Base-by-base conservation (phyloP, 2,888 invertebrate species). In the Drosophila pseudotakahashii region DNA sequence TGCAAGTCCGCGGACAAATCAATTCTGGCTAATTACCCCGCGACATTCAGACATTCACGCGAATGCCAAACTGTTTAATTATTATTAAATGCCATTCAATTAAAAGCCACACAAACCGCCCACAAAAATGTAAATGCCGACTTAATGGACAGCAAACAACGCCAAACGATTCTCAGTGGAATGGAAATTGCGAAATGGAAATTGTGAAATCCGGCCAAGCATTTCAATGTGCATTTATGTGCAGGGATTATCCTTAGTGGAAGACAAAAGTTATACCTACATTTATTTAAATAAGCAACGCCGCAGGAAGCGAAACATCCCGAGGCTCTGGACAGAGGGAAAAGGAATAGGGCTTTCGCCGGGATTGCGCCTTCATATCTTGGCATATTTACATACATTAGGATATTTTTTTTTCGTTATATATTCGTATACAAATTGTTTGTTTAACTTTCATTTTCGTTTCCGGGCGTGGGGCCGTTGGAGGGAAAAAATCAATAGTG, bases 341-440 rank as follows among this genome's bases (percentile, higher is more conserved):
- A 45, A 26, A 42, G 1, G 10, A 11, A 36, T 14, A 34, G 13
- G 16, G 16, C 67, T 30, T 41, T 53, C 26, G 48, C 47, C 14
- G 16, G 50, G 30, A 63, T 45, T 63, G 44, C 32, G 63, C 36
- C 11, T 42, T 54, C 37, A 42, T 37, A 54, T 64, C 66, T 34
- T 14, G n/a, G 26, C 19, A 47, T 67, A 54, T 60, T 58, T 69
- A 50, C 71, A 53, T 70, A 69, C 37, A 59, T 59, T 60, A 39
- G 53, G 61, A 50, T 37, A 52, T 52, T 26, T 48, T 48, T 48
- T 19, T 47, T 36, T 32, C 47, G n/a, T 34, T 47, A 30, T 66
- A 26, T 52, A 37, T 66, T 54, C 61, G 69, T 60, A 68, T 68
- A 68, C 55, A 68, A 71, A 71, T 60, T 70, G 60, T 69, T 69